phyloP scores from a whole-genome alignment of 2,113 vertebrate species.

The Apodemus sylvaticus region DNA sequence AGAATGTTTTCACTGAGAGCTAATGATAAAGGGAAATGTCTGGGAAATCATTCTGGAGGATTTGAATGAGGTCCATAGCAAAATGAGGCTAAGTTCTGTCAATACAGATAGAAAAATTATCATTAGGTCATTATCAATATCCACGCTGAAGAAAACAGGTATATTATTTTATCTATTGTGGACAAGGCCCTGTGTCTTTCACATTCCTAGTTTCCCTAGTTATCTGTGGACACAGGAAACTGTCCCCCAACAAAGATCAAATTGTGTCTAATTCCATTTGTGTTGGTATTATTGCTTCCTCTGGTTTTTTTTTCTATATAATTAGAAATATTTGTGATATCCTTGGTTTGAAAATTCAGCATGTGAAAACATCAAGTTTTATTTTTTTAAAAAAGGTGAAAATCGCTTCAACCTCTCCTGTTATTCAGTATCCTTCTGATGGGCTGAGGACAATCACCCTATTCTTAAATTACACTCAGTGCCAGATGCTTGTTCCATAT shows the following conservation, averaged over 20 bases:
- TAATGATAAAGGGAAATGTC: background rate
- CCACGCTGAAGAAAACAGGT: background rate
- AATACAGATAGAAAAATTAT: background rate
- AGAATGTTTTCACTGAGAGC: background rate
- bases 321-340: background rate
- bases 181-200: background rate
- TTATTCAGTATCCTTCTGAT: background rate
- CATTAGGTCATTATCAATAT: background rate
- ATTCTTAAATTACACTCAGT: conserved; percentile 40
- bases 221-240: background rate
- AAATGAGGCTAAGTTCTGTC: background rate
- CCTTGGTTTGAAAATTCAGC: conserved; percentile 4
- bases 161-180: background rate
- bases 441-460: background rate
- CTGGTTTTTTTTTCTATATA: background rate
- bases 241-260: background rate
- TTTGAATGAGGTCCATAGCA: background rate
- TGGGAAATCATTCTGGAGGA: background rate
- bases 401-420: background rate
- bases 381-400: background rate
- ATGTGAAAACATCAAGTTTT: background rate
- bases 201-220: background rate
- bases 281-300: background rate
- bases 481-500: background rate
- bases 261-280: background rate